A percentile compares a stretch with the other conserved stretches of the same genome.
Conservation (phyloP, 2,113 vertebrate genomes). For the Dermatemys mawii region DNA sequence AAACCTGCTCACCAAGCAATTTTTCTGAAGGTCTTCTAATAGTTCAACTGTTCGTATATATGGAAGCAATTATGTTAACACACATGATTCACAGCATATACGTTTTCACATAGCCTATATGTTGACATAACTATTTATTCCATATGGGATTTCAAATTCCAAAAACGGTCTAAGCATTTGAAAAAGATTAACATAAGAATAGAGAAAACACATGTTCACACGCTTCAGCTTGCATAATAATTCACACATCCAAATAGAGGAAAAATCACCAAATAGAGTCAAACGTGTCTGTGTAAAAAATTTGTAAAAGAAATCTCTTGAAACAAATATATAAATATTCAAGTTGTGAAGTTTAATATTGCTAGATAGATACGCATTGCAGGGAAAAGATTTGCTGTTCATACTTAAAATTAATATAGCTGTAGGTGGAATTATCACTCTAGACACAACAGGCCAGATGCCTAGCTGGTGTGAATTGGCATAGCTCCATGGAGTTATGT, state of each 20-base stretch:
- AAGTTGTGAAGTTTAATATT: constrained; percentile 21
- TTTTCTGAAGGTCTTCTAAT: constrained; percentile 23
- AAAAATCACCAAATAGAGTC: constrained; percentile 5
- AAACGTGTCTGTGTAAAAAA: constrained; percentile 28
- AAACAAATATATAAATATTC: constrained; percentile 42
- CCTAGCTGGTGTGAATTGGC: background rate
- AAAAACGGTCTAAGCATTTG: constrained; percentile 31
- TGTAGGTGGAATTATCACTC: background rate
- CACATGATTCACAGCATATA: constrained; percentile 45
- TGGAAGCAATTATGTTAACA: constrained; percentile 70
- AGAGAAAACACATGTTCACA: constrained; percentile 44
- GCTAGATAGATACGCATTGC: background rate
- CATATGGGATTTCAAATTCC: constrained; percentile 48
- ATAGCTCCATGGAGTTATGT: background rate
- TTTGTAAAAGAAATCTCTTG: background rate
- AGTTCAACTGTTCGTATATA: constrained; percentile 22
- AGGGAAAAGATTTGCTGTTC: constrained; percentile 27
- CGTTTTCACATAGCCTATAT: constrained; percentile 47
- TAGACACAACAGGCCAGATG: background rate
- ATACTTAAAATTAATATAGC: constrained; percentile 42
- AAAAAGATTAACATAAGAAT: constrained; percentile 62
- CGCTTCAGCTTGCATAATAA: constrained; percentile 46
- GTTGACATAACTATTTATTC: constrained; percentile 64
- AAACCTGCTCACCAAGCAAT: background rate
- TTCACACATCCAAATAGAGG: constrained; percentile 51